phyloP scores from a whole-genome alignment of 2,113 vertebrate genomes.

The Tiliqua scincoides region DNA sequence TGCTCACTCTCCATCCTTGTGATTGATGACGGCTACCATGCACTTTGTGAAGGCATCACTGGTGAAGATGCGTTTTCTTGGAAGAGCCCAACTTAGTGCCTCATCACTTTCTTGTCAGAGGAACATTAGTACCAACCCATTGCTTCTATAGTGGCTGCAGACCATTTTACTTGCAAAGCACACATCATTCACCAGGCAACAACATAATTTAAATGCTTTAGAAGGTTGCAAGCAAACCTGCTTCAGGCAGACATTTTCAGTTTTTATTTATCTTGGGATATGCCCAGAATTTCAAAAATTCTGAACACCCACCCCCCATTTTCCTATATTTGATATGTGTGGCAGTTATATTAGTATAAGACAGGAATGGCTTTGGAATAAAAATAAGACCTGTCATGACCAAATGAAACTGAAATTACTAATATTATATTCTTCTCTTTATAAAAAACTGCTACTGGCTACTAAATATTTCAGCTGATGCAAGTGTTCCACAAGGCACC shows the following conservation, averaged over 20 bases:
- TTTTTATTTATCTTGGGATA: neutral
- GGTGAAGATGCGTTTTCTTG: neutral
- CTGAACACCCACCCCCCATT: accelerated
- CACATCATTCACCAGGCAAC: conserved; percentile 18
- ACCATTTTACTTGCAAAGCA: neutral
- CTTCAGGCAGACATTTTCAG: conserved; percentile 25
- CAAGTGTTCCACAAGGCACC: neutral
- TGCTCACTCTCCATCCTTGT: conserved; percentile 15
- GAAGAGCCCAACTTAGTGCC: neutral
- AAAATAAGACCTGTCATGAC: neutral
- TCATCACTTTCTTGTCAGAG: conserved; percentile 9
- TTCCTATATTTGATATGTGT: conserved; percentile 39
- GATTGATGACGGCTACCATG: conserved; percentile 25
- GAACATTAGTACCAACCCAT: neutral
- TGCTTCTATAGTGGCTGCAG: neutral
- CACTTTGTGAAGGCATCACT: conserved; percentile 3
- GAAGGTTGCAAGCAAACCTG: neutral
- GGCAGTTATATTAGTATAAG: neutral
- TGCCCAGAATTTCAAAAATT: neutral
- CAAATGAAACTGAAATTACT: neutral
- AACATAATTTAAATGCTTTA: conserved; percentile 33
- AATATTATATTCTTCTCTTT: neutral
- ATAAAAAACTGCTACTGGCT: neutral
- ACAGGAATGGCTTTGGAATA: neutral
- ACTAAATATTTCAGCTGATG: neutral